These are phyloP conservation scores for Sebastes fasciatus DNA, from an alignment of 2,113 vertebrate genomes.

Conservation along the genomic window DNA sequence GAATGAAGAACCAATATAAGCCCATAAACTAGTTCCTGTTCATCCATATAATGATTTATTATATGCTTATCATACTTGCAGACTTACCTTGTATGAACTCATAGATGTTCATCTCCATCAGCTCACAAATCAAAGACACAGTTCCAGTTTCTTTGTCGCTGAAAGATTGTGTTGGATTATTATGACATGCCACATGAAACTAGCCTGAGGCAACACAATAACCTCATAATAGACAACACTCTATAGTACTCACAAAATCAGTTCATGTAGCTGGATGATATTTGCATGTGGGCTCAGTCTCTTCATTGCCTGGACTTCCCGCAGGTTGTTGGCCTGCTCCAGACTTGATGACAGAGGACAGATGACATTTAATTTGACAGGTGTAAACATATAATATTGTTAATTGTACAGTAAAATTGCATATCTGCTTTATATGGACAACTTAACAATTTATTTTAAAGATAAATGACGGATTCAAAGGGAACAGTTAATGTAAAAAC, in stretches of 20 bases:
- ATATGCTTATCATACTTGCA: background rate
- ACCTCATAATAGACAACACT: background rate
- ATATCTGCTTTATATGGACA: background rate
- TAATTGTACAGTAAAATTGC: background rate
- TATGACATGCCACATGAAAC: background rate
- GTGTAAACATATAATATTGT: background rate
- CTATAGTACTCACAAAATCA: constrained; percentile 81
- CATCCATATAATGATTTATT: background rate
- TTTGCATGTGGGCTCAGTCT: constrained; percentile 78
- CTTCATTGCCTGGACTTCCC: constrained; percentile 81
- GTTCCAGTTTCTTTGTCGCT: constrained; percentile 89
- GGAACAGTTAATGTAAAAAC: constrained; percentile 1
- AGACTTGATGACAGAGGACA: constrained; percentile 51
- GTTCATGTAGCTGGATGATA: constrained; percentile 81
- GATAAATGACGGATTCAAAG: constrained; percentile 12
- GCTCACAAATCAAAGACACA: constrained; percentile 91
- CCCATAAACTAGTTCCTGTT: background rate
- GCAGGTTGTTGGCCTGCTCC: constrained; percentile 80
- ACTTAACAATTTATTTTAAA: background rate
- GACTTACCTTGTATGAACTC: constrained; percentile 89
- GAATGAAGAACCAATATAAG: background rate
- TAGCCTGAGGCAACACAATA: background rate
- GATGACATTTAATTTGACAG: background rate
- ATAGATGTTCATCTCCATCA: constrained; percentile 95
- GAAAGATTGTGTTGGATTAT: constrained; percentile 64